Conservation (phyloP, 1,140 invertebrate genomes). For the Diploscapter pachys region DNA sequence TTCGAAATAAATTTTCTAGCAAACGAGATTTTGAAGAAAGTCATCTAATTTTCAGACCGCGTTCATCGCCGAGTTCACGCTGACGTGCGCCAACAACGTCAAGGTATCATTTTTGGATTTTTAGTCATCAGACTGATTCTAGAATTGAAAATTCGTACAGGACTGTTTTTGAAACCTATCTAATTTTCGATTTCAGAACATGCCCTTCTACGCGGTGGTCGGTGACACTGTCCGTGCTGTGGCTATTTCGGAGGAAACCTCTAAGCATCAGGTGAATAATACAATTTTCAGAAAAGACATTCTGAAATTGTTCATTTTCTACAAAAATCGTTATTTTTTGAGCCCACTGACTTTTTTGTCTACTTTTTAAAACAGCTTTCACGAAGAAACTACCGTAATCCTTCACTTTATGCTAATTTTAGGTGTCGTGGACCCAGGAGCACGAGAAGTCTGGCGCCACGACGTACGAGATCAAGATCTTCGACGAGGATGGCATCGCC, state of each 20-base stretch:
- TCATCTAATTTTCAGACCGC: conserved; percentile 54
- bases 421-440: conserved; percentile 42
- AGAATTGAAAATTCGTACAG: neutral
- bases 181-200: conserved; percentile 40
- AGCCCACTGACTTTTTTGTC: neutral
- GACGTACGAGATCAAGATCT: conserved; percentile 52
- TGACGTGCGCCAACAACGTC: conserved; percentile 54
- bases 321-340: neutral
- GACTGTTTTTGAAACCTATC: neutral
- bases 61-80: conserved; percentile 61
- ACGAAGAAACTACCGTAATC: neutral
- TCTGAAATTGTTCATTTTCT: neutral
- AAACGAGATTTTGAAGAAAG: too few relatives aligned
- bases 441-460: conserved; percentile 44
- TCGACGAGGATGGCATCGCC: conserved; percentile 50
- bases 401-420: neutral
- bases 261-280: conserved; percentile 50
- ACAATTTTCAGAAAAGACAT: neutral
- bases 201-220: conserved; percentile 49
- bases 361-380: neutral
- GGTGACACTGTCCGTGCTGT: conserved; percentile 42
- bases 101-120: conserved; percentile 37
- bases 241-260: conserved; percentile 53
- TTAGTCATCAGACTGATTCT: too few relatives aligned
- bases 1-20: too few relatives aligned